phyloP scores from a whole-genome alignment of 2,113 vertebrate species.

The Microcebus ravelobensis region DNA sequence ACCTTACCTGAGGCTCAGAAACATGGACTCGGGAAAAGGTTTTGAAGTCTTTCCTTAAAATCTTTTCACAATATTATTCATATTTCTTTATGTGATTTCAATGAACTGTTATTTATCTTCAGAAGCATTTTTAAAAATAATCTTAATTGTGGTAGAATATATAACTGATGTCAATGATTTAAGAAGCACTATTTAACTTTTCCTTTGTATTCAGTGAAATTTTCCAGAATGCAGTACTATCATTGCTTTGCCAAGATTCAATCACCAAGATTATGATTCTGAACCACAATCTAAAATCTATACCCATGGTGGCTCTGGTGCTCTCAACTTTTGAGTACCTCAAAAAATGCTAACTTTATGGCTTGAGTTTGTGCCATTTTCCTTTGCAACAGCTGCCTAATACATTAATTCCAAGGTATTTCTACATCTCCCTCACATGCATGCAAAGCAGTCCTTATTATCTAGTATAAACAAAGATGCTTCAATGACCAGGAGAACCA shows the following conservation, averaged over 20 bases:
- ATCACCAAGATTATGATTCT: neutral
- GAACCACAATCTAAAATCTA: neutral
- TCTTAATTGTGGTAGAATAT: no score
- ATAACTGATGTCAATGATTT: neutral
- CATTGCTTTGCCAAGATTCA: conserved; percentile 21
- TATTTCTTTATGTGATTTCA: neutral
- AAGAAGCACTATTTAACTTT: conserved; percentile 1
- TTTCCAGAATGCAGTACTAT: neutral
- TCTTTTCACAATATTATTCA: neutral
- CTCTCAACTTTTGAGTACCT: neutral
- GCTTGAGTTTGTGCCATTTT: neutral
- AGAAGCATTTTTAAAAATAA: neutral
- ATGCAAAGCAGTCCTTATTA: neutral
- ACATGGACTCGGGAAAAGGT: neutral
- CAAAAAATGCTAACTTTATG: neutral
- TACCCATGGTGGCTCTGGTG: neutral
- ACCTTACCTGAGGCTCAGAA: neutral
- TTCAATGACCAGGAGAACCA: neutral
- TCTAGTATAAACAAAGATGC: neutral
- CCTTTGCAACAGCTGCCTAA: neutral
- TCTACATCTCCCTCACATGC: neutral
- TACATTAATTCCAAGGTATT: neutral
- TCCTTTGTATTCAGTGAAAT: conserved; percentile 27
- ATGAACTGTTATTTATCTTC: neutral
- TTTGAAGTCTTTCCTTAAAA: neutral